These are phyloP conservation scores for Ceyx cyanopectus DNA, from an alignment of 2,113 vertebrate species.

Conservation along the genomic window DNA sequence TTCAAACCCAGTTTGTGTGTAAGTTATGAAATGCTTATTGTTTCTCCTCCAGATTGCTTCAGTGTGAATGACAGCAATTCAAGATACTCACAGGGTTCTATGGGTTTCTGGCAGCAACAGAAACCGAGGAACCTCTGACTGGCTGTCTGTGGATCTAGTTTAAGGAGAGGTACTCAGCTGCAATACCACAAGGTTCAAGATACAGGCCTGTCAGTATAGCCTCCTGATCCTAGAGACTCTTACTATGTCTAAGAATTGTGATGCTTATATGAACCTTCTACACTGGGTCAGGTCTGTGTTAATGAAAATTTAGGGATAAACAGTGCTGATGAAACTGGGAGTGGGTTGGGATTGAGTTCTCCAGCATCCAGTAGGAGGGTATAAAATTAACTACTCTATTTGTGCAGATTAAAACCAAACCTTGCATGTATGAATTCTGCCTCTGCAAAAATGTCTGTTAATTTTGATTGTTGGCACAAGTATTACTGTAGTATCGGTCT, in stretches of 20 bases:
- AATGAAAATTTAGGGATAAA: neutral
- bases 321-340: neutral
- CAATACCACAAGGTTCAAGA: neutral
- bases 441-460: conserved; percentile 11
- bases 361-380: neutral
- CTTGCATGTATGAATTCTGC: neutral
- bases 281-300: neutral
- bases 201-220: neutral
- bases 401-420: conserved; percentile 22
- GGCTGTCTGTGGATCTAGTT: neutral
- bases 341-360: neutral
- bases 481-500: neutral
- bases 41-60: neutral
- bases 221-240: neutral
- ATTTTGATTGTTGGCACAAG: conserved; percentile 14
- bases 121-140: neutral
- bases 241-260: neutral
- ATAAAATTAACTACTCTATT: conserved; percentile 21
- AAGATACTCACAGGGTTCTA: neutral
- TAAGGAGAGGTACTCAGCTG: neutral
- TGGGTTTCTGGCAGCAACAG: neutral
- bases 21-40: neutral
- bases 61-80: neutral
- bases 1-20: neutral
- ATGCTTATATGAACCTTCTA: neutral